Evolutionary conservation across 2,888 invertebrate genomes (phyloP), one percentile per base, ranked within the genome.

Genomic region (Euplagia quadripunctaria): DNA sequence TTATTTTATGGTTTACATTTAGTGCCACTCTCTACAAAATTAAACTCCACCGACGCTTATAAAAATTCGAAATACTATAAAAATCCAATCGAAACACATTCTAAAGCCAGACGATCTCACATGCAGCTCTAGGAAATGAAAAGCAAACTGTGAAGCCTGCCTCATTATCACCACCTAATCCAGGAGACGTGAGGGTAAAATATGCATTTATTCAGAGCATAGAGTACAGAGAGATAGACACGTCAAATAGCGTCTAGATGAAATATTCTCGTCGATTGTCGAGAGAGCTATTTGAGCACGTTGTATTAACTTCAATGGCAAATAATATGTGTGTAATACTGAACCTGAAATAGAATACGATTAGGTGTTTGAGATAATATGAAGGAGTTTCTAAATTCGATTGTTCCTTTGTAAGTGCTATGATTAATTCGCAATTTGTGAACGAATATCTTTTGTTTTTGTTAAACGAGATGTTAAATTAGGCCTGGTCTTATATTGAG

Each of bases 121-220:
- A 86, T 86, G 86, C 85, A 79, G 84, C 78, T 75, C 74, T 65
- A 76, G 87, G 85, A 87, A 90, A 92, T 92, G 89, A 89, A 92
- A 92, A 90, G 92, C 89, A 92, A 93, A 92, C 91, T 79, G 78
- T 71, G 79, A 81, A 71, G 81, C 79, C 79, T 78, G 77, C 81
- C 87, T 88, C 88, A 89, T 90, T 88, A 90, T 88, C 90, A 86
- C 85, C 77, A 79, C 82, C 87, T 91, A 89, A 91, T 91, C 87
- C 86, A 49, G 74, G 79, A 84, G 86, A 87, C 87, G 88, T 76
- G 84, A 72, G 78, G 68, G 80, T 90, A 85, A 90, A 90, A 88
- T 91, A 91, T 84, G 82, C 81, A 80, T 82, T 83, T 81, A 83
- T 85, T 78, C 83, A 64, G 31, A 16, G 67, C 79, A 75, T 68